Percentiles rank a stretch among this genome's conserved stretches.
phyloP scores from a whole-genome alignment of 2,113 vertebrate genomes.

The Felis catus region F.catus_Fca126_mat1.0 CM031417.1:94339501-94340000 shows the following conservation, averaged over 20 bases:
- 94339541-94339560: background rate
- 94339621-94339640: background rate
- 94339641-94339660: background rate
- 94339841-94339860: background rate
- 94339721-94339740: background rate
- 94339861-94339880: background rate
- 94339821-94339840: background rate
- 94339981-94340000: background rate
- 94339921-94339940: background rate
- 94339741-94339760: background rate
- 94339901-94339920: background rate
- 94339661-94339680: background rate
- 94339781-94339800: background rate
- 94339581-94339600: background rate
- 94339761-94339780: background rate
- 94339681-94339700: background rate
- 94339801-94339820: background rate
- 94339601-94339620: background rate
- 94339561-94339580: background rate
- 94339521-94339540: background rate
- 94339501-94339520: background rate
- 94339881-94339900: background rate
- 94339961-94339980: background rate
- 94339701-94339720: background rate
- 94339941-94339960: background rate